Conservation (phyloP, 2,888 invertebrate genomes). For the Gryllus longicercus region DNA sequence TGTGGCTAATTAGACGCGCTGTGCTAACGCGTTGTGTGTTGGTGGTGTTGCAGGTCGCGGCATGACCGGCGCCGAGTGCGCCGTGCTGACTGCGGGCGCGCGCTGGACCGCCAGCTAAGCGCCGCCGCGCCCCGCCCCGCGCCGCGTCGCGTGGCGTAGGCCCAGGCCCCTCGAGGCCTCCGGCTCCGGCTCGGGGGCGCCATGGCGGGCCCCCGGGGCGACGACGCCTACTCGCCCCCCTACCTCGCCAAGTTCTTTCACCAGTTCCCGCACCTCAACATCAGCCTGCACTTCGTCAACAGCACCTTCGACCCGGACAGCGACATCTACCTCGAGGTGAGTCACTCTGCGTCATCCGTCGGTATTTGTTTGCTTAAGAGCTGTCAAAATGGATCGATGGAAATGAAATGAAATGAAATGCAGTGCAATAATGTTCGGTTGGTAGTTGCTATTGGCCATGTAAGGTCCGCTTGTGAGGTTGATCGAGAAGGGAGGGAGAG, state of each 20-base stretch:
- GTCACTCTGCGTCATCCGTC: conserved; percentile 36
- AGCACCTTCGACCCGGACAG: conserved; percentile 87
- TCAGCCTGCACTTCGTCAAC: conserved; percentile 84
- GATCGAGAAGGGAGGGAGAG: too few relatives aligned
- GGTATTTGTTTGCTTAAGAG: too few relatives aligned
- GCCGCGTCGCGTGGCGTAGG: background rate
- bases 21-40: background rate
- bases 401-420: too few relatives aligned
- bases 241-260: conserved; percentile 83
- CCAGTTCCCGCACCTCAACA: conserved; percentile 86
- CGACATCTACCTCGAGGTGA: conserved; percentile 85
- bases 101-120: background rate
- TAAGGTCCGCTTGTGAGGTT: too few relatives aligned
- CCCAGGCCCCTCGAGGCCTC: background rate
- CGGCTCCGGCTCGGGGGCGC: background rate
- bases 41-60: background rate
- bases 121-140: background rate
- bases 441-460: too few relatives aligned
- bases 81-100: background rate
- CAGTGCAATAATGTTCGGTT: too few relatives aligned
- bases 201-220: background rate
- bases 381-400: too few relatives aligned
- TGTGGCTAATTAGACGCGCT: too few relatives aligned
- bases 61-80: background rate
- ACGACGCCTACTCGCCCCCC: conserved; percentile 66